Base-by-base conservation (phyloP, 2,113 vertebrate species). In the Vireo altiloquus region DNA sequence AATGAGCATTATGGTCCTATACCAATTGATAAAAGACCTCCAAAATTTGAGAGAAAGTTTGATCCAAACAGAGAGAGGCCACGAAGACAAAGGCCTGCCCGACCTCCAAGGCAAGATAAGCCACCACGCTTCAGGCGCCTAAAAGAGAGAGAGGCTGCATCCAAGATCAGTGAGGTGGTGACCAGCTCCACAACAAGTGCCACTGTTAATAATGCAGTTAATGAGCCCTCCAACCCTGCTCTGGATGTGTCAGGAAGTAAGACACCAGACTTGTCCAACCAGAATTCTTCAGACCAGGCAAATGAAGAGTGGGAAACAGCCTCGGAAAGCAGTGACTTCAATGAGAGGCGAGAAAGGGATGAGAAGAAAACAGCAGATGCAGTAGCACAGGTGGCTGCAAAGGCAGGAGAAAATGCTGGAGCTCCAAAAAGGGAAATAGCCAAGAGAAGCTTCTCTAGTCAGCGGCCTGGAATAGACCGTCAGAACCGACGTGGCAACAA, bases 301-400 rank as follows among this genome's bases (percentile, higher is more conserved):
- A 99, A 99, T 20, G 99, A 99, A 90, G 99, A 99, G 80, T 99
- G 99, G 99, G 99, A 99, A 96, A 99, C 99, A 0, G 99, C 99
- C 42, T 99, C 99, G 0, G 99, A 99, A 97, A 99, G 99, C 95
- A 99, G 99, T 2, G 99, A 99, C 97, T 99, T 99, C 97, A 99
- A 99, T 40, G 99, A 99, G 94, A 98, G 99, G 64, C 97, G 99
- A 56, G 99, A 99, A 81, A 98, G 99, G 69, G 99, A 99, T 87
- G 99, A 99, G 90, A 98, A 98, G 90, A 99, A 99, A 95, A 98
- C 98, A 50, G 98, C 98, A 10, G 98, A 98, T 69, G 96, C 98
- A 83, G 98, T 96, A 11, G 92, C 98, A n/a, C 98, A 98, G 21
- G 82, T 97, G 39, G 97, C 91, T 35, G 94, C 97, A 40, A 99